Evolutionary conservation across 2,113 vertebrate genomes (phyloP).

Genomic region (Myrmecophaga tridactyla): DNA sequence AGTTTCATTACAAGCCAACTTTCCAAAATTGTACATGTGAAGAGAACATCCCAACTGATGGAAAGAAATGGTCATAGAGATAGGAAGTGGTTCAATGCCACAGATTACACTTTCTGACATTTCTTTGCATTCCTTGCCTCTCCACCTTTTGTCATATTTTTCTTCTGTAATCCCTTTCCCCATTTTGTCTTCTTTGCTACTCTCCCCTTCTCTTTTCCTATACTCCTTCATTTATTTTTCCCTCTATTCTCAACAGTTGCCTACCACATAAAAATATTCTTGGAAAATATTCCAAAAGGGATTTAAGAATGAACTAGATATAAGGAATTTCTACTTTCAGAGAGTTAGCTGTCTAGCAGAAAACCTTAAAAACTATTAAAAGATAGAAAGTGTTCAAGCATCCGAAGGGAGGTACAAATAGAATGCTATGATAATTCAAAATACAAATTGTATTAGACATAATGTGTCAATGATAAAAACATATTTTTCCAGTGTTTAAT

Average conservation of each 20-base stretch:
- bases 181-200: neutral
- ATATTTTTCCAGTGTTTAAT: neutral
- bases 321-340: neutral
- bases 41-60: neutral
- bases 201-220: neutral
- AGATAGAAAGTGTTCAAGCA: neutral
- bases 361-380: neutral
- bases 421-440: neutral
- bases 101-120: too few relatives aligned
- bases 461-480: neutral
- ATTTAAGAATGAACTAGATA: neutral
- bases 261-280: neutral
- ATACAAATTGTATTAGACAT: neutral
- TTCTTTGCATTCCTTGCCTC: neutral
- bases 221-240: neutral
- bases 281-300: neutral
- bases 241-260: neutral
- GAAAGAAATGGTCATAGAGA: neutral
- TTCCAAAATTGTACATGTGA: neutral
- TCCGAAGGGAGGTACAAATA: neutral
- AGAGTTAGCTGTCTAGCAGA: neutral
- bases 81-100: neutral
- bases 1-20: neutral
- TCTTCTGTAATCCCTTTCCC: neutral
- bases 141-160: neutral